These are phyloP conservation scores for Rallus crepitans DNA, from an alignment of 2,797 vertebrate species.

Conservation along the genomic window DNA sequence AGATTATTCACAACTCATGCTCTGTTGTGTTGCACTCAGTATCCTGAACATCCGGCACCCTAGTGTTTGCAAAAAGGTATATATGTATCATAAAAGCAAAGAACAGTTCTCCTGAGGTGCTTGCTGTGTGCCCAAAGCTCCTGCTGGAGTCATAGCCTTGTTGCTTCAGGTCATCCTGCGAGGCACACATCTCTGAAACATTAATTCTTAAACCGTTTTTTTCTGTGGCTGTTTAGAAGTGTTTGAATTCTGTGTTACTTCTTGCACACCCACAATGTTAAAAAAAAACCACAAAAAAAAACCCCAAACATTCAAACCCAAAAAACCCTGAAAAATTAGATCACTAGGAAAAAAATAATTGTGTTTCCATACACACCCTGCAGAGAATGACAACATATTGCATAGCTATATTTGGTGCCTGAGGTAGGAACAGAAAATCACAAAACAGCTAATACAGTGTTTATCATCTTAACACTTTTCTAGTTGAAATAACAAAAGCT, in stretches of 20 bases:
- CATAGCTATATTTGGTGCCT: background rate
- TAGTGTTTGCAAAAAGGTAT: background rate
- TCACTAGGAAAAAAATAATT: background rate
- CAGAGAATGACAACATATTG: background rate
- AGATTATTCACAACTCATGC: background rate
- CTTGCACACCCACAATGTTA: rapidly evolving
- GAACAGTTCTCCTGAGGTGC: rapidly evolving
- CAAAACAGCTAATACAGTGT: constrained; percentile 52
- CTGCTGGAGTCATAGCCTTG: background rate
- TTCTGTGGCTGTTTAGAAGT: background rate
- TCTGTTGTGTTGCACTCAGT: background rate
- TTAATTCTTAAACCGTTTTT: background rate
- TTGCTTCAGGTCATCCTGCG: background rate
- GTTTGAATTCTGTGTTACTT: background rate
- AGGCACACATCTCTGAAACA: background rate
- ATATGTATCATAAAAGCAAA: background rate
- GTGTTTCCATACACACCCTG: background rate
- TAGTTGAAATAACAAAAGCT: constrained; percentile 61
- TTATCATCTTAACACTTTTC: constrained; percentile 73
- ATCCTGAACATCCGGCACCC: background rate
- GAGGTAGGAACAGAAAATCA: constrained; percentile 55
- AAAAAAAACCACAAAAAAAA: no score
- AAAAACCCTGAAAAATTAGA: background rate
- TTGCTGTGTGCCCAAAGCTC: background rate
- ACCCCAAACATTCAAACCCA: no score